Base-by-base conservation (phyloP, 2,113 vertebrate genomes). In the Xenopus laevis region DNA sequence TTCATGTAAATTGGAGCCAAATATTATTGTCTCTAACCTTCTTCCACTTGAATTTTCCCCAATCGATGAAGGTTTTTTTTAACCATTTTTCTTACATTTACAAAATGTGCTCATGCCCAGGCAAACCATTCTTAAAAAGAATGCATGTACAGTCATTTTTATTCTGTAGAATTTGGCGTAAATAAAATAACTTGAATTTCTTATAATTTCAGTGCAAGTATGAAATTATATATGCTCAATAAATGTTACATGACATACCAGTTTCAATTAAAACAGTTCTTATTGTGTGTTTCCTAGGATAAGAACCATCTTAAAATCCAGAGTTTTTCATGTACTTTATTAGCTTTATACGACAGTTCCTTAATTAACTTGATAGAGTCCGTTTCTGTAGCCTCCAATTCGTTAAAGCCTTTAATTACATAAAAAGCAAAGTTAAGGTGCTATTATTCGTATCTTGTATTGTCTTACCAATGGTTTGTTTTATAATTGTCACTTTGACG, bases 401-500 rank as follows among this genome's bases (percentile, higher is more conserved):
- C 87, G 86, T 90, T 91, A 89, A 88, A 88, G 85, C 84, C 83
- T 84, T 83, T 90, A 91, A 91, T 92, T 89, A 91, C 86, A 88
- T 87, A 83, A 87, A 89, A 88, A 80, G 40, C 79, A 79, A 79
- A 79, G 83, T 83, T 84, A 87, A 87, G 64, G 80, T 84, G 77
- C 78, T 83, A 81, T 87, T 88, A 85, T 82, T 84, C 85, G 78
- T 84, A 87, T 87, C 85, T 89, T 76, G 79, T 85, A 87, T 90
- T 90, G 89, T 91, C 88, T 87, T 87, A 82, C 82, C 86, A 84
- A 87, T 91, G 91, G 92, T 92, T 92, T 89, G 87, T 81, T 86
- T 82, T 78, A 53, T 89, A 92, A 91, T 90, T 91, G 89, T 91
- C 89, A 90, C 84, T 87, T 91, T 88, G 88, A 91, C 88, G 87